A percentile compares a stretch with the other conserved stretches of the same genome.
Evolutionary conservation across 2,797 vertebrate genomes (phyloP).

Genomic region (Babyrousa celebensis): DNA sequence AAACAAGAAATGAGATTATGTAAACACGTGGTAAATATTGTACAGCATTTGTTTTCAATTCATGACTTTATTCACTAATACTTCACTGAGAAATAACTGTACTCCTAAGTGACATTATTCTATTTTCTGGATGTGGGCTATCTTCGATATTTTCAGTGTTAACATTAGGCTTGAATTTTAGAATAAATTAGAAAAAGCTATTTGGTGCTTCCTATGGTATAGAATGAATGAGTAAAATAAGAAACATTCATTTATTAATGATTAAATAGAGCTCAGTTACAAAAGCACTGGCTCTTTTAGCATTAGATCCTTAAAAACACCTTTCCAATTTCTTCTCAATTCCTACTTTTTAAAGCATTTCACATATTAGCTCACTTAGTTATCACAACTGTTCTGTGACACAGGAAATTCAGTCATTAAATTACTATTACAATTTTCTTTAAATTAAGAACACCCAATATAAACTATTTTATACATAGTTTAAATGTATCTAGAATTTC

Average conservation of each 20-base stretch:
- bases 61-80: not conserved
- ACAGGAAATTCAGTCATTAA: not conserved
- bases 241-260: not conserved
- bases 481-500: not conserved
- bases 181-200: not conserved
- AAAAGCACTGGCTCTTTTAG: not conserved
- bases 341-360: not conserved
- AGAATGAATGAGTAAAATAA: conserved; percentile 20
- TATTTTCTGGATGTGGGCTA: not conserved
- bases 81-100: not conserved
- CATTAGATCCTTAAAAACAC: not conserved
- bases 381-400: not conserved
- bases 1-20: not conserved
- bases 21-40: not conserved
- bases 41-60: not conserved
- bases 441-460: not conserved
- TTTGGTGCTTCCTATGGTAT: not conserved
- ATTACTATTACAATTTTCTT: not conserved
- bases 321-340: conserved; percentile 16
- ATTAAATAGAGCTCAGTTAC: not conserved
- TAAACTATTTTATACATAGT: not conserved
- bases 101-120: not conserved
- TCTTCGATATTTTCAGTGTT: not conserved
- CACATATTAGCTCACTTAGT: not conserved
- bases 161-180: not conserved